phyloP scores from a whole-genome alignment of 1,140 invertebrate species.

The Odontomachus brunneus region DNA sequence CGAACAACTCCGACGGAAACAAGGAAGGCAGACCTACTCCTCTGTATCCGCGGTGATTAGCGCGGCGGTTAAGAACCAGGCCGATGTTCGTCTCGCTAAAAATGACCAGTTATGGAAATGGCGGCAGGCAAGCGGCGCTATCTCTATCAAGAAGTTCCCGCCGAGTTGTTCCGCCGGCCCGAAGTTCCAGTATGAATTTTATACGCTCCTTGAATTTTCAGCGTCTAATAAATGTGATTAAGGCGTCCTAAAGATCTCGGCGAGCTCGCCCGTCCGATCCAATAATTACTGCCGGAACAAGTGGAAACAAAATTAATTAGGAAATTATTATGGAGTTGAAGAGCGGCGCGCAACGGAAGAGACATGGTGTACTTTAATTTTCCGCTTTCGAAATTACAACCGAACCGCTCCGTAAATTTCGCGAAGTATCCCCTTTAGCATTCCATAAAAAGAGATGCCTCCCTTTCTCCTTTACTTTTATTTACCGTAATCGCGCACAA shows the following conservation, averaged over 20 bases:
- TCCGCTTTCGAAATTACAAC: constrained; percentile 41
- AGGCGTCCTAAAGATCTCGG: constrained; percentile 53
- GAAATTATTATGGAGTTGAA: constrained; percentile 54
- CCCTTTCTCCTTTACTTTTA: background rate
- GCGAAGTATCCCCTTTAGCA: background rate
- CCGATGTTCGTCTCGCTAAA: constrained; percentile 39
- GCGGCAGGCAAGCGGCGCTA: constrained; percentile 26
- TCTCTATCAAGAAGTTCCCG: constrained; percentile 53
- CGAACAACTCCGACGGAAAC: constrained; percentile 17
- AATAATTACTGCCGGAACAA: constrained; percentile 55
- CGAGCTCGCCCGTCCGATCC: constrained; percentile 38
- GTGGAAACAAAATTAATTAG: constrained; percentile 56
- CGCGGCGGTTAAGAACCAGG: constrained; percentile 32
- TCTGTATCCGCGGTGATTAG: constrained; percentile 26
- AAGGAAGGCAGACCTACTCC: background rate
- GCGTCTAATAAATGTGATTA: constrained; percentile 57
- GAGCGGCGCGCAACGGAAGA: constrained; percentile 29
- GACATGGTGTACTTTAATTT: constrained; percentile 52
- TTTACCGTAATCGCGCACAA: background rate
- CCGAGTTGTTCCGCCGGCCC: constrained; percentile 29
- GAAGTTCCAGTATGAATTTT: constrained; percentile 57
- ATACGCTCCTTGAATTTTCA: constrained; percentile 57
- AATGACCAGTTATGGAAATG: constrained; percentile 57
- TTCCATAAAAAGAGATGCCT: constrained; percentile 18
- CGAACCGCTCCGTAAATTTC: constrained; percentile 34